Conservation (phyloP, 2,113 vertebrate species). For the Ia io region DNA sequence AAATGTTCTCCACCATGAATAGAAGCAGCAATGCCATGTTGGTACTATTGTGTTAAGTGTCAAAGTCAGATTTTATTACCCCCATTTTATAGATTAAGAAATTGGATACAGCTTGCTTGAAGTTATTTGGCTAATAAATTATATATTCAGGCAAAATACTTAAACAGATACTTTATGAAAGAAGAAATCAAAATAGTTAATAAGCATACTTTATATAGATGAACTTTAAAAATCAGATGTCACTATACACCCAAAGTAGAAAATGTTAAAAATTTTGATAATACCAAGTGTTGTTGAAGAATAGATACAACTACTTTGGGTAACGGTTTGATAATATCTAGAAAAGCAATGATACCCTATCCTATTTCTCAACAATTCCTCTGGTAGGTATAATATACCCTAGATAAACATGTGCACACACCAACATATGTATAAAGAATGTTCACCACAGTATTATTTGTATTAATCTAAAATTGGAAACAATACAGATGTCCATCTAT, state of each 20-base stretch:
- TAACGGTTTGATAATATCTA: neutral
- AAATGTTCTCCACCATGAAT: neutral
- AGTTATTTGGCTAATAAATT: neutral
- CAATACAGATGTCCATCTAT: neutral
- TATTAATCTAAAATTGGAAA: conserved; percentile 15
- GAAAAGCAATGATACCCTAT: neutral
- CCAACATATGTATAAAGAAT: neutral
- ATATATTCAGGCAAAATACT: neutral
- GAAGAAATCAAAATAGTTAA: neutral
- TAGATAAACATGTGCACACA: neutral
- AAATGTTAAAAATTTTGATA: neutral
- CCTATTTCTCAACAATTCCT: neutral
- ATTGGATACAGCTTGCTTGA: neutral
- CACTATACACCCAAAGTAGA: neutral
- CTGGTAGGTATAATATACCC: neutral
- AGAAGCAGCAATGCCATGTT: neutral
- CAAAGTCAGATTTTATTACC: neutral
- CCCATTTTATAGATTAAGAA: neutral
- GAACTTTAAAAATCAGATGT: neutral
- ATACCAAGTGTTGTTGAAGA: neutral
- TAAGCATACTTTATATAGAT: neutral
- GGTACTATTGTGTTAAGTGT: neutral
- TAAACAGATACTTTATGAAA: neutral
- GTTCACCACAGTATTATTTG: neutral
- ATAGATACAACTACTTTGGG: neutral